Base-by-base conservation (phyloP, 2,113 vertebrate species). In the Pedetes capensis region DNA sequence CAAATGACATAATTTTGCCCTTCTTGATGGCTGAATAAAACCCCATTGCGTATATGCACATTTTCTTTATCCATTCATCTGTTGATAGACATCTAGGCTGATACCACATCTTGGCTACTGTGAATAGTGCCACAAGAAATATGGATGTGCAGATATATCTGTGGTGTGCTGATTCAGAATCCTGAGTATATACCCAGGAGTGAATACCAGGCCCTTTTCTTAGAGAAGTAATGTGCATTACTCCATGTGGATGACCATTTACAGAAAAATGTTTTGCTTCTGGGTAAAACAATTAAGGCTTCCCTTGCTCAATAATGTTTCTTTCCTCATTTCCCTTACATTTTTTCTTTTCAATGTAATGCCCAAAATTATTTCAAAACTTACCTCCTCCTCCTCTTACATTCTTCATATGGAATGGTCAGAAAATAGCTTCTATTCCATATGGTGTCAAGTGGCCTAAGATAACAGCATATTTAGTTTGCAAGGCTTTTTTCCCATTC, bases 381-480 rank as follows among this genome's bases (percentile, higher is more conserved):
- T 90, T 97, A 99, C 99, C 99, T 99, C 94, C 99, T 98, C 93
- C 99, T 99, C 93, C 91, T 98, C 97, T 99, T 99, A 97, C 99
- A 99, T 76, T 98, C 98, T 89, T 99, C 98, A 76, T 99, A 99
- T 2, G 99, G 99, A 97, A 99, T 97, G 93, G 99, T 99, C 96
- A 99, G 87, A 98, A 99, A 99, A 92, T 99, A 99, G 96, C 98
- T 99, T 98, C 98, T 98, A 96, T 99, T 97, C 98, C 99, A 99
- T 12, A 99, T 42, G 66, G 98, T 94, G 96, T 99, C 98, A 90
- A 99, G 98, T 1, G 98, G 98, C 97, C 99, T 99, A 98, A 27
- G 91, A 98, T 20, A 97, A 92, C 42, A 98, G 96, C 6, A 97
- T 37, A 69, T 64, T 98, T 86, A 96, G 95, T 95, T 94, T 18